phyloP scores from a whole-genome alignment of 2,113 vertebrate genomes.

The Seriola aureovittata region DNA sequence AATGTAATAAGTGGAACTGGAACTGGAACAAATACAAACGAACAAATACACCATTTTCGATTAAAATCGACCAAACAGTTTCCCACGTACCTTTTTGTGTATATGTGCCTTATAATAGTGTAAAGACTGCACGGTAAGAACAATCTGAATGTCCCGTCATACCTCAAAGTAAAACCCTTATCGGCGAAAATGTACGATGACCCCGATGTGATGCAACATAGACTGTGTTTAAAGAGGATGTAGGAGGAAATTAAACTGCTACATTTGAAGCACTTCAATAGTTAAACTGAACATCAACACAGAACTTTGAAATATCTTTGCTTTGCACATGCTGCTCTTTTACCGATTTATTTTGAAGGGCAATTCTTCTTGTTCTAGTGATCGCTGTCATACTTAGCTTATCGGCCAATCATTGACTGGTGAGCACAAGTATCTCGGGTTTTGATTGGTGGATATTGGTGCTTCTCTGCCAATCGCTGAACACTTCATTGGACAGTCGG shows the following conservation, averaged over 20 bases:
- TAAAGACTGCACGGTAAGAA: neutral
- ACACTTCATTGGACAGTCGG: conserved; percentile 16
- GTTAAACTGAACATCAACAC: neutral
- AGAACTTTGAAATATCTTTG: neutral
- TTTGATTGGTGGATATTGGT: conserved; percentile 66
- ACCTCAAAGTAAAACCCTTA: conserved; percentile 44
- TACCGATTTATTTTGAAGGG: conserved; percentile 51
- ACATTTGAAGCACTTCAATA: neutral
- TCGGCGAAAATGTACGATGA: neutral
- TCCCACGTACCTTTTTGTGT: conserved; percentile 43
- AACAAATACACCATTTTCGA: neutral
- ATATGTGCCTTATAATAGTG: conserved; percentile 18
- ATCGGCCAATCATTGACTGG: neutral
- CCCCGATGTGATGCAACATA: neutral
- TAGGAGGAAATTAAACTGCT: no score
- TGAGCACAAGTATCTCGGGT: conserved; percentile 5
- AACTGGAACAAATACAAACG: neutral
- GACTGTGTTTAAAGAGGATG: neutral
- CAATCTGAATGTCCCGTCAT: neutral
- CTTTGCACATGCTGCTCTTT: neutral
- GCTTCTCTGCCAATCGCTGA: conserved; percentile 63
- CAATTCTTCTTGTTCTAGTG: rapidly evolving
- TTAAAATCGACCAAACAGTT: neutral
- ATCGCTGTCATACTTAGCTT: neutral
- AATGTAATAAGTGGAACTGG: neutral